phyloP scores from a whole-genome alignment of 2,113 vertebrate genomes.

The Zeus faber region DNA sequence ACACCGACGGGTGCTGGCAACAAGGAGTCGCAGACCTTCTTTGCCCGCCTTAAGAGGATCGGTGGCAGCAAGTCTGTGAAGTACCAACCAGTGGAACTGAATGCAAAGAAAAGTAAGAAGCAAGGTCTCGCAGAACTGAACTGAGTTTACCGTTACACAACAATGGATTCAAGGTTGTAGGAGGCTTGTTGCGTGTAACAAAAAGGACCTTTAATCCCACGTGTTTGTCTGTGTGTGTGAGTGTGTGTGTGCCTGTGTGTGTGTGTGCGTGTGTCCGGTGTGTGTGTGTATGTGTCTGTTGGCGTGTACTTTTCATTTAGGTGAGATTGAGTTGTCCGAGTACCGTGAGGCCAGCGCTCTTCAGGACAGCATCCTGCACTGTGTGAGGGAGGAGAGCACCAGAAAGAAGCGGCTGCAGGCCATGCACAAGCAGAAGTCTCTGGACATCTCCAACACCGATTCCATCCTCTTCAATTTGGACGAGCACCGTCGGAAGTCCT shows the following conservation, averaged over 20 bases:
- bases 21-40: conserved; percentile 99
- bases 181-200: no score
- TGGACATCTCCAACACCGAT: conserved; percentile 98
- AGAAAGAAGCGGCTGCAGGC: conserved; percentile 94
- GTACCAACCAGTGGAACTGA: conserved; percentile 97
- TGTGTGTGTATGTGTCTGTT: conserved; percentile 14
- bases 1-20: conserved; percentile 94
- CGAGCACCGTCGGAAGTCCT: conserved; percentile 94
- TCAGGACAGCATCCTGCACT: conserved; percentile 93
- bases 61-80: conserved; percentile 98
- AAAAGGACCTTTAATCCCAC: no score
- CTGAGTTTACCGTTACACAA: conserved; percentile 8
- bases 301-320: conserved; percentile 74
- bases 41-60: conserved; percentile 97
- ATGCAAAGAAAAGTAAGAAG: conserved; percentile 94
- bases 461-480: conserved; percentile 93
- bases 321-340: conserved; percentile 98
- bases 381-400: conserved; percentile 91
- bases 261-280: not conserved
- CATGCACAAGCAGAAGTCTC: conserved; percentile 96
- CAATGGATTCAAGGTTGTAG: not conserved
- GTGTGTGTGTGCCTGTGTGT: no score
- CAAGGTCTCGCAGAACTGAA: conserved; percentile 13
- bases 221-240: no score
- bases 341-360: conserved; percentile 90